Percentiles rank a stretch among this genome's conserved stretches.
Evolutionary conservation across 1,140 invertebrate genomes (phyloP).

Genomic region (Drosophila azteca): DNA sequence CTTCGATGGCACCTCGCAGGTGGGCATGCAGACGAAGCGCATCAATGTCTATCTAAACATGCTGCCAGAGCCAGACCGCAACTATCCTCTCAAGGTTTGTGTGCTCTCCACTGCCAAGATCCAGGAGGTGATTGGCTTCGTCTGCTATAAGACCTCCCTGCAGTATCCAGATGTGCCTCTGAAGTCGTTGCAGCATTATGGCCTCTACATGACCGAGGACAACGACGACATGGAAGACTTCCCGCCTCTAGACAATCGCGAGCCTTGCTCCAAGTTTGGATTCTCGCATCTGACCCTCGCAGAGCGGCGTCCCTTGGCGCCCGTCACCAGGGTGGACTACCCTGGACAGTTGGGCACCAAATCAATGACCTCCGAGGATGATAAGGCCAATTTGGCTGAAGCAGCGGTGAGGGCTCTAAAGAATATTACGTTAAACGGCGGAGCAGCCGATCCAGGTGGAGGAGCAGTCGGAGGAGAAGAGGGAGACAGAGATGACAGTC

Average conservation of each 20-base stretch:
- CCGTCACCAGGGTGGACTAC: slow-evolving; percentile 84
- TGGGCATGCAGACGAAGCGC: slow-evolving; percentile 90
- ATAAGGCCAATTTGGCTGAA: slow-evolving; percentile 60
- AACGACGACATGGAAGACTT: slow-evolving; percentile 98
- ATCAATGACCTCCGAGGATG: slow-evolving; percentile 80
- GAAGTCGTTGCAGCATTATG: slow-evolving; percentile 88
- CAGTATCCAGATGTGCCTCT: slow-evolving; percentile 86
- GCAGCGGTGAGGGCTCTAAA: slow-evolving; percentile 60
- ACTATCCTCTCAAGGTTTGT: slow-evolving; percentile 92
- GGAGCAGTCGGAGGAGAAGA: slow-evolving; percentile 20
- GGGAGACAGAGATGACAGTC: slow-evolving; percentile 38
- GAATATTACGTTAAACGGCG: slow-evolving; percentile 57
- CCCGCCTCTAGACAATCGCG: slow-evolving; percentile 93
- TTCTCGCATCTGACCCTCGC: slow-evolving; percentile 95
- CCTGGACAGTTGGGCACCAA: slow-evolving; percentile 69
- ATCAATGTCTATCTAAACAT: slow-evolving; percentile 95
- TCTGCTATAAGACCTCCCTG: slow-evolving; percentile 92
- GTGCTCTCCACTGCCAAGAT: slow-evolving; percentile 94
- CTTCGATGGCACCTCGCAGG: slow-evolving; percentile 94
- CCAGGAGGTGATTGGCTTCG: slow-evolving; percentile 95
- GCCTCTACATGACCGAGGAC: slow-evolving; percentile 96
- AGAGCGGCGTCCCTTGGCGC: slow-evolving; percentile 85
- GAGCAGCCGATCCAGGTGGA: slow-evolving; percentile 48
- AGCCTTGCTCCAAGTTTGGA: slow-evolving; percentile 96
- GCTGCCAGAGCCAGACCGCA: slow-evolving; percentile 90